Evolutionary conservation across 2,113 vertebrate species (phyloP).

Genomic region (Ceyx cyanopectus): DNA sequence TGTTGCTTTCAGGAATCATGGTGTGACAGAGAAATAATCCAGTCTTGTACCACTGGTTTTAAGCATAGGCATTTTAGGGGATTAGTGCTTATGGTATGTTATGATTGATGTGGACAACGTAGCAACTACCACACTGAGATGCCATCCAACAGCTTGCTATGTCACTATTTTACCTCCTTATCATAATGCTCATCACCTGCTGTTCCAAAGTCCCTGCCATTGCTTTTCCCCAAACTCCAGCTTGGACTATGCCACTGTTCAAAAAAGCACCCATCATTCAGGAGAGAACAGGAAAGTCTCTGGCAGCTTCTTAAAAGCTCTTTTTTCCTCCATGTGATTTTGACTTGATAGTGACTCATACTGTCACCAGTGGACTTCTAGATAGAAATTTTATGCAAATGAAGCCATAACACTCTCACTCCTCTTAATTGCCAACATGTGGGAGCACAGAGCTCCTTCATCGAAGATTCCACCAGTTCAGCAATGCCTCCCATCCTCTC

Average conservation of each 20-base stretch:
- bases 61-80: neutral
- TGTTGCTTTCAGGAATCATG: neutral
- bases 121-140: neutral
- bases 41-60: neutral
- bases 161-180: neutral
- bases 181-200: neutral
- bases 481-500: neutral
- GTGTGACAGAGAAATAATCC: neutral
- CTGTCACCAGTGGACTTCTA: neutral
- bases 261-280: neutral
- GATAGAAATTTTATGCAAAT: neutral
- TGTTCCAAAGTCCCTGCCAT: neutral
- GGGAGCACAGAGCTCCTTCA: neutral
- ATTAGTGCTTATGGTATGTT: neutral
- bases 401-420: neutral
- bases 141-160: neutral
- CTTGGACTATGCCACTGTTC: accelerated
- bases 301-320: neutral
- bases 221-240: neutral
- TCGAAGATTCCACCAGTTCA: neutral
- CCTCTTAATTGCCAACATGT: neutral
- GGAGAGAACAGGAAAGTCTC: neutral
- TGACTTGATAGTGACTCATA: neutral
- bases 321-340: neutral
- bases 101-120: neutral